These are phyloP conservation scores for Drosophila prostipennis DNA, from an alignment of 2,888 invertebrate species.

Conservation along the genomic window DNA sequence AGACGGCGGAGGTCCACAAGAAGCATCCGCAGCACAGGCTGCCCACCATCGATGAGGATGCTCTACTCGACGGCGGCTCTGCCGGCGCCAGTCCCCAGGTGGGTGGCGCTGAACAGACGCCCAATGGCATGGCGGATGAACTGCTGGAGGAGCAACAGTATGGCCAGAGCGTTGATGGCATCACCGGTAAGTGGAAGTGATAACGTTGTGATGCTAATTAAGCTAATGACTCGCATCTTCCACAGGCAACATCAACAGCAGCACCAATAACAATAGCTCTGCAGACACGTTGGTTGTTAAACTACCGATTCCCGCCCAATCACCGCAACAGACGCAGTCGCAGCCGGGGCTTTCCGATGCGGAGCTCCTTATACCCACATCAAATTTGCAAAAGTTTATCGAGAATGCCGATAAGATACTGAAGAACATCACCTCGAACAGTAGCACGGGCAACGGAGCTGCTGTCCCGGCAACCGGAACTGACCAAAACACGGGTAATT, in stretches of 20 bases:
- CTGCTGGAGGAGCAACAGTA: slow-evolving; percentile 76
- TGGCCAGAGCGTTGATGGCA: slow-evolving; percentile 72
- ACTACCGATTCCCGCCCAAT: slow-evolving; percentile 39
- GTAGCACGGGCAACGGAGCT: slow-evolving; percentile 38
- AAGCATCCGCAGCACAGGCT: slow-evolving; percentile 68
- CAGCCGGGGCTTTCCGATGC: slow-evolving; percentile 65
- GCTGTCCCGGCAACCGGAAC: slow-evolving; percentile 26
- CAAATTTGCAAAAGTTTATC: slow-evolving; percentile 82
- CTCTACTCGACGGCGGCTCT: slow-evolving; percentile 71
- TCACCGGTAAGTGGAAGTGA: slow-evolving; percentile 65
- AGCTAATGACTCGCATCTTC: slow-evolving; percentile 27
- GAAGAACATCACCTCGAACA: slow-evolving; percentile 78
- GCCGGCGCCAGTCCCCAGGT: slow-evolving; percentile 66
- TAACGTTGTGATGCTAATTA: neutral
- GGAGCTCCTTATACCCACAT: slow-evolving; percentile 82
- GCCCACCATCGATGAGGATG: slow-evolving; percentile 81
- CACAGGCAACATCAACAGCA: slow-evolving; percentile 76
- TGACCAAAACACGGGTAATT: slow-evolving; percentile 60
- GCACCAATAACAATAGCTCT: slow-evolving; percentile 52
- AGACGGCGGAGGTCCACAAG: slow-evolving; percentile 37
- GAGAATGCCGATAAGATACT: slow-evolving; percentile 83
- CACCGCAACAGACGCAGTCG: slow-evolving; percentile 37
- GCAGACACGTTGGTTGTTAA: slow-evolving; percentile 48
- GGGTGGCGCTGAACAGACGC: slow-evolving; percentile 54
- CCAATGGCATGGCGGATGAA: slow-evolving; percentile 56